These are phyloP conservation scores for Carcharodon carcharias DNA, from an alignment of 2,797 vertebrate species.

Conservation along the genomic window DNA sequence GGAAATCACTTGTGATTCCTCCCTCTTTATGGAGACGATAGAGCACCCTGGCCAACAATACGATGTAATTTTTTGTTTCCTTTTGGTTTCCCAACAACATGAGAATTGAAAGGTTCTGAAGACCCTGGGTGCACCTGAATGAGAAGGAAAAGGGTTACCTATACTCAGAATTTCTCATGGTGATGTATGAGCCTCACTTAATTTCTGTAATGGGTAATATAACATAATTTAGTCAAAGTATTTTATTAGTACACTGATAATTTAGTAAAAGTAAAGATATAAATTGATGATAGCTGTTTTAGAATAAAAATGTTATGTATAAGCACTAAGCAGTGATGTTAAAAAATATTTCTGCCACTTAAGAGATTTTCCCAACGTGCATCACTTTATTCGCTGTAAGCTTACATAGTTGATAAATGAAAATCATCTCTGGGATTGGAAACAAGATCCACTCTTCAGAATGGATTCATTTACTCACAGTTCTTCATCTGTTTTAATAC, in stretches of 20 bases:
- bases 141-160: slow-evolving; percentile 16
- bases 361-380: not conserved
- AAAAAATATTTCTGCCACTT: not conserved
- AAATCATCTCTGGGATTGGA: not conserved
- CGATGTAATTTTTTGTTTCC: slow-evolving; percentile 61
- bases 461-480: slow-evolving; percentile 57
- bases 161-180: not conserved
- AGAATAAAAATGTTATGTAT: not conserved
- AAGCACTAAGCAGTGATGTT: not conserved
- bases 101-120: slow-evolving; percentile 61
- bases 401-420: not conserved
- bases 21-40: slow-evolving; percentile 57
- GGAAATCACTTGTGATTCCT: slow-evolving; percentile 44
- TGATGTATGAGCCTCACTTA: not conserved
- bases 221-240: not conserved
- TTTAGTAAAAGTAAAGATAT: not conserved
- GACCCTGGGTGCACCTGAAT: slow-evolving; percentile 56
- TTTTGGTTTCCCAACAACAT: slow-evolving; percentile 53
- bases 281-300: not conserved
- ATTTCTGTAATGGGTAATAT: not conserved
- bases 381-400: not conserved
- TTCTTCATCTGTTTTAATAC: slow-evolving; percentile 56
- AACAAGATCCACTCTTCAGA: not conserved
- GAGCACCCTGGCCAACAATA: slow-evolving; percentile 55
- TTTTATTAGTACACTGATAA: not conserved